Evolutionary conservation across 2,113 vertebrate genomes (phyloP).

Genomic region (Lasiurus borealis): DNA sequence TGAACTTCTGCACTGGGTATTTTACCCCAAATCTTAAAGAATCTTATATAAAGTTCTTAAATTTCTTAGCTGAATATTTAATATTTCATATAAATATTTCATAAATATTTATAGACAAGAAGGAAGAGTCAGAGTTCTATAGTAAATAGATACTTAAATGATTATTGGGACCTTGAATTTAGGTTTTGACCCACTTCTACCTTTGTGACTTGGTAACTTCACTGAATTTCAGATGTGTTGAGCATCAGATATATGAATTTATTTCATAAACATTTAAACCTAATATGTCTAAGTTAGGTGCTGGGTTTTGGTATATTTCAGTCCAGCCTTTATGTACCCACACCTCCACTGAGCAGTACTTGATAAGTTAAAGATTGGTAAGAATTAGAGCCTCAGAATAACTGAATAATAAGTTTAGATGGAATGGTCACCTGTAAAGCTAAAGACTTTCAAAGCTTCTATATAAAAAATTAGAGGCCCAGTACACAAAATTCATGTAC

Average conservation of each 20-base stretch:
- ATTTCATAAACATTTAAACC: background rate
- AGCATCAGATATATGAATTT: background rate
- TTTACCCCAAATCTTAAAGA: background rate
- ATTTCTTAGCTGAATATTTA: background rate
- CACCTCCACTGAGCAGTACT: constrained; percentile 89
- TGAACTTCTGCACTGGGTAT: background rate
- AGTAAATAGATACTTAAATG: background rate
- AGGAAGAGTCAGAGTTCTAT: background rate
- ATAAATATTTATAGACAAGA: background rate
- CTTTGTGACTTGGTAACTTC: background rate
- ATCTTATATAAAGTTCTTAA: background rate
- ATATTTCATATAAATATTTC: too few relatives aligned
- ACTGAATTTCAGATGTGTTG: background rate
- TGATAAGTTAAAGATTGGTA: background rate
- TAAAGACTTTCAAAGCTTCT: background rate
- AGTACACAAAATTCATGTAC: too few relatives aligned
- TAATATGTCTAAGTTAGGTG: background rate
- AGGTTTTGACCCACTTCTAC: background rate
- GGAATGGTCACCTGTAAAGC: background rate
- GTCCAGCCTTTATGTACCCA: constrained; percentile 90
- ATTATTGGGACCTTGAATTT: background rate
- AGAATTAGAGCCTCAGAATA: background rate
- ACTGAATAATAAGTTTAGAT: background rate
- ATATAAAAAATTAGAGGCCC: background rate
- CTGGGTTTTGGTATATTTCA: constrained; percentile 79